Percentiles rank a stretch among this genome's conserved stretches.
phyloP scores from a whole-genome alignment of 2,888 invertebrate genomes.

The Limnephilus lunatus region DNA sequence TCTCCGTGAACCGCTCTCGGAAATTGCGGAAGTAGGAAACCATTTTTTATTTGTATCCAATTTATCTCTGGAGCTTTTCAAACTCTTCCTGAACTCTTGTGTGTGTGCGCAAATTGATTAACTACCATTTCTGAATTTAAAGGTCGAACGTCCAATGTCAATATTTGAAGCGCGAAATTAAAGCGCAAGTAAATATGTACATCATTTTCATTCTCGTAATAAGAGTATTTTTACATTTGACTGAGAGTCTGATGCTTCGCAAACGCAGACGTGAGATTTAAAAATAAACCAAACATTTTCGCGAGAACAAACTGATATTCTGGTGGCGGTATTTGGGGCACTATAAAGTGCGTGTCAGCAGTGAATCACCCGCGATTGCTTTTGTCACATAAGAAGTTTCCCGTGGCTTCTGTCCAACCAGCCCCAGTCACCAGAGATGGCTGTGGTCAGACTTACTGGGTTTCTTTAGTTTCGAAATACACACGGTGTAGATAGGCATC shows the following conservation, averaged over 20 bases:
- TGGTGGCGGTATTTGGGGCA: background rate
- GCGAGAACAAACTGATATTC: background rate
- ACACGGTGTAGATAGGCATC: background rate
- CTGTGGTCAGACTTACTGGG: constrained; percentile 18
- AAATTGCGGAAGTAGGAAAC: constrained; percentile 43
- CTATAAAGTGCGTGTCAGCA: background rate
- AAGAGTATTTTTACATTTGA: background rate
- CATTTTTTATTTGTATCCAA: constrained; percentile 19
- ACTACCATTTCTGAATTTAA: background rate
- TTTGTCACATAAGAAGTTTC: background rate
- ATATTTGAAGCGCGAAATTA: background rate
- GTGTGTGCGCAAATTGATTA: background rate
- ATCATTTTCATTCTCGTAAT: background rate
- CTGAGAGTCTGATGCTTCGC: background rate
- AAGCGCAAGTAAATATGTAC: background rate
- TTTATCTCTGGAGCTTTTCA: constrained; percentile 21
- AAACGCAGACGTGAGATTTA: background rate
- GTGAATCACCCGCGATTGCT: background rate
- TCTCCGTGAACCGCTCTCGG: constrained; percentile 32
- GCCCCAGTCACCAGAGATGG: constrained; percentile 12
- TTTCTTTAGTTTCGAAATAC: constrained; percentile 26
- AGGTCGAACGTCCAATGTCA: constrained; percentile 4
- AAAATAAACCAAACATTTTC: background rate
- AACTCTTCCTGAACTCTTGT: constrained; percentile 27
- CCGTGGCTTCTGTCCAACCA: constrained; percentile 8